Conservation (phyloP, 2,888 invertebrate genomes). For the Synanthedon andrenaeformis region DNA sequence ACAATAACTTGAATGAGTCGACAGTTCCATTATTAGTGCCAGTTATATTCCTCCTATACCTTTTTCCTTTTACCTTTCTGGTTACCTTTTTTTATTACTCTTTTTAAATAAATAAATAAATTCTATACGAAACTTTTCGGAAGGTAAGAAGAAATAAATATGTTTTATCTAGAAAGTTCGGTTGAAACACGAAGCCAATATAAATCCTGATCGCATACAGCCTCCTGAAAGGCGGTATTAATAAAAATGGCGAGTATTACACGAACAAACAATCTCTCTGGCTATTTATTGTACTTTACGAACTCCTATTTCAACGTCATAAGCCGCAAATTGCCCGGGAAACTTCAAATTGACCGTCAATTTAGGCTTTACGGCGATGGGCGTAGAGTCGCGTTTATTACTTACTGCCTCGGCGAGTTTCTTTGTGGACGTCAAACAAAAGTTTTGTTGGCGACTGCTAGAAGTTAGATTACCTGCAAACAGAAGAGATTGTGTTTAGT, state of each 20-base stretch:
- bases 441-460: slow-evolving; percentile 1
- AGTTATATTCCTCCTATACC: no score
- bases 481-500: neutral
- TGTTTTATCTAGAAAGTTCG: no score
- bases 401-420: neutral
- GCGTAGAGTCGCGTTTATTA: neutral
- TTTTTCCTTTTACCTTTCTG: no score
- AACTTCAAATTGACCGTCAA: neutral
- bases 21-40: no score
- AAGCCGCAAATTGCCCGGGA: neutral
- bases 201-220: neutral
- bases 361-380: neutral
- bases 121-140: no score
- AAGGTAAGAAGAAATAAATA: no score
- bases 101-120: no score
- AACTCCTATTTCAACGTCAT: neutral
- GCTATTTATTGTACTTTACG: neutral
- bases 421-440: neutral
- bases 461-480: slow-evolving; percentile 6
- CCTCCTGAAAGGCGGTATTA: neutral
- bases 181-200: no score
- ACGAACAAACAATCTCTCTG: neutral
- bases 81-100: no score
- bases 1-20: no score
- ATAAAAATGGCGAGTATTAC: neutral